Evolutionary conservation across 2,797 vertebrate species (phyloP).

Genomic region (Muscicapa striata): DNA sequence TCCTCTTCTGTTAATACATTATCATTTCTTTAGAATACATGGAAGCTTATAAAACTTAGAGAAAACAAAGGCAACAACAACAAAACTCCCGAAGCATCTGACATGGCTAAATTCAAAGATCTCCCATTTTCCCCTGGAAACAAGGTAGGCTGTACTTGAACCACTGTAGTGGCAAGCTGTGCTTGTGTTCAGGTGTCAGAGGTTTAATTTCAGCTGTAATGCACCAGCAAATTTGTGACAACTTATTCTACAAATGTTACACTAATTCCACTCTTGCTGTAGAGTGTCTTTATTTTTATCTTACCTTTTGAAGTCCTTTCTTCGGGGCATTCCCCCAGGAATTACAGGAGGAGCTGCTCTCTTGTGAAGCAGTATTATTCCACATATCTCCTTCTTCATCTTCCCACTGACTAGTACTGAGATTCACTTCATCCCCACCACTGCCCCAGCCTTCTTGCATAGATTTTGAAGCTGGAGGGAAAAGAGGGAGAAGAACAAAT

Average conservation of each 20-base stretch:
- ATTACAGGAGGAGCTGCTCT: slow-evolving; percentile 91
- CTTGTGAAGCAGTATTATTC: slow-evolving; percentile 93
- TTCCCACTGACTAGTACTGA: slow-evolving; percentile 90
- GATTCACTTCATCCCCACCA: slow-evolving; percentile 88
- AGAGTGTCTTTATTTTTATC: not conserved
- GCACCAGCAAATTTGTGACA: not conserved
- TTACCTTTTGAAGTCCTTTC: slow-evolving; percentile 92
- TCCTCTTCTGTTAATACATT: not conserved
- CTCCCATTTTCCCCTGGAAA: not conserved
- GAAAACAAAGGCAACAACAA: slow-evolving; percentile 1
- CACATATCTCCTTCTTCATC: slow-evolving; percentile 94
- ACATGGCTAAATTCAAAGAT: not conserved
- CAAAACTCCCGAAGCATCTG: not conserved
- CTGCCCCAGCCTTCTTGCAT: slow-evolving; percentile 98
- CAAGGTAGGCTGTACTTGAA: not conserved
- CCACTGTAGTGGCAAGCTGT: slow-evolving; percentile 12
- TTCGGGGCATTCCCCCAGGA: slow-evolving; percentile 94
- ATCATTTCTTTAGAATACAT: not conserved
- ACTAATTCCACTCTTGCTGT: not conserved
- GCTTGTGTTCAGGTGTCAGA: not conserved
- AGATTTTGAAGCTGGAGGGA: slow-evolving; percentile 89
- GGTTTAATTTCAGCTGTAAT: not conserved
- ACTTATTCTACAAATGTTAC: not conserved
- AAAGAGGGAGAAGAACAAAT: not conserved
- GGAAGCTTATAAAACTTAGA: not conserved